Conservation (phyloP, 2,797 vertebrate species). For the Helicolenus hilgendorfi region DNA sequence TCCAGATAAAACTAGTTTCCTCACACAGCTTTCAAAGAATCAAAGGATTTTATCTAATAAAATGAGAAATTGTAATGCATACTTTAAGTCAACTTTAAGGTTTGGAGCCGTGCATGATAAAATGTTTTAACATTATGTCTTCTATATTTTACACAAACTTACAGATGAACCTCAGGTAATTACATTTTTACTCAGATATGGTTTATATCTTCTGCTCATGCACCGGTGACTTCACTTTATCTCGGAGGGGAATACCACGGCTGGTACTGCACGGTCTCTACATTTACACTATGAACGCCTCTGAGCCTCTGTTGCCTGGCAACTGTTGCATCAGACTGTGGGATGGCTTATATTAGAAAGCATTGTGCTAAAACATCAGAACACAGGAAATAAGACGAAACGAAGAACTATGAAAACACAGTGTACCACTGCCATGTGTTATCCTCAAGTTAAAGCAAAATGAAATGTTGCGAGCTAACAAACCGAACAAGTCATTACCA, state of each 20-base stretch:
- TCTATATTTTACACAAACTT: neutral
- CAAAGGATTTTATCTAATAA: neutral
- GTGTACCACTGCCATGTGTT: neutral
- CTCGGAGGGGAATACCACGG: constrained; percentile 1
- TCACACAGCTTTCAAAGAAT: neutral
- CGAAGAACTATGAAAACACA: neutral
- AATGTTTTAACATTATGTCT: neutral
- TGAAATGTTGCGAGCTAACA: neutral
- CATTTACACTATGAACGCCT: neutral
- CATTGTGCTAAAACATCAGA: neutral
- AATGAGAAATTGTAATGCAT: neutral
- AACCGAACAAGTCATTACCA: constrained; percentile 54
- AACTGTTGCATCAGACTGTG: constrained; percentile 38
- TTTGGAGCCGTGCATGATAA: neutral
- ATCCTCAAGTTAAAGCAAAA: neutral
- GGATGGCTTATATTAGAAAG: neutral
- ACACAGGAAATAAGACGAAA: neutral
- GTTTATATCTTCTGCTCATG: neutral
- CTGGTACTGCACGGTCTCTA: neutral
- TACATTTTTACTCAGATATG: neutral
- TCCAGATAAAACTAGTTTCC: neutral
- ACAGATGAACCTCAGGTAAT: neutral
- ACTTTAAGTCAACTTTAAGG: neutral
- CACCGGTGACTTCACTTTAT: neutral
- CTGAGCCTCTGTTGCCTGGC: constrained; percentile 52